Conservation (phyloP, 2,888 invertebrate species). For the Sphinx pinastri region DNA sequence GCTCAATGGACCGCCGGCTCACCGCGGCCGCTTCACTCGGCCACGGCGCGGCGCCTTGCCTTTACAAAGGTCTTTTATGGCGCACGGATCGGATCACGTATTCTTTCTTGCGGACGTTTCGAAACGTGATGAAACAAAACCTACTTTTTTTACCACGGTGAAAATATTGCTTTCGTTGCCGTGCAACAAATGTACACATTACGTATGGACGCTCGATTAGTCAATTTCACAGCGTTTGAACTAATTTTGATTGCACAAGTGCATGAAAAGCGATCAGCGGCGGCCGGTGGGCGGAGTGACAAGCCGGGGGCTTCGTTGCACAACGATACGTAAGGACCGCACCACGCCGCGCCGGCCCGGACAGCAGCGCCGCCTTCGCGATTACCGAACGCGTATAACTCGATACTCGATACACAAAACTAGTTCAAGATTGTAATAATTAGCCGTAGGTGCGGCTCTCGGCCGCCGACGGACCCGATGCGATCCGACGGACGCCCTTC, state of each 20-base stretch:
- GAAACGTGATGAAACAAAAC: conserved; percentile 60
- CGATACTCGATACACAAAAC: conserved; percentile 44
- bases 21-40: conserved; percentile 30
- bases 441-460: conserved; percentile 56
- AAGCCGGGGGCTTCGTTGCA: conserved; percentile 34
- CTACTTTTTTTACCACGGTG: conserved; percentile 45
- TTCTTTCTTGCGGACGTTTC: conserved; percentile 56
- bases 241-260: conserved; percentile 64
- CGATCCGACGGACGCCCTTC: conserved; percentile 31
- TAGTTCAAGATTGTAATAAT: conserved; percentile 79
- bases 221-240: conserved; percentile 58
- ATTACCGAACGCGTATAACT: conserved; percentile 38
- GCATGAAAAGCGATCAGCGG: conserved; percentile 57
- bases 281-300: conserved; percentile 54
- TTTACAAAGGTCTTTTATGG: conserved; percentile 55
- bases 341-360: neutral
- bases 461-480: conserved; percentile 3
- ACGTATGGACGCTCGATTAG: conserved; percentile 53
- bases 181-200: conserved; percentile 53
- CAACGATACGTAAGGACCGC: conserved; percentile 18
- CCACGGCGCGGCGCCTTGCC: conserved; percentile 40
- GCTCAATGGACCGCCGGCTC: conserved; percentile 68
- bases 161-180: conserved; percentile 55
- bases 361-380: neutral
- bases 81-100: conserved; percentile 59